Evolutionary conservation across 2,113 vertebrate species (phyloP).

Genomic region (Podilymbus podiceps): DNA sequence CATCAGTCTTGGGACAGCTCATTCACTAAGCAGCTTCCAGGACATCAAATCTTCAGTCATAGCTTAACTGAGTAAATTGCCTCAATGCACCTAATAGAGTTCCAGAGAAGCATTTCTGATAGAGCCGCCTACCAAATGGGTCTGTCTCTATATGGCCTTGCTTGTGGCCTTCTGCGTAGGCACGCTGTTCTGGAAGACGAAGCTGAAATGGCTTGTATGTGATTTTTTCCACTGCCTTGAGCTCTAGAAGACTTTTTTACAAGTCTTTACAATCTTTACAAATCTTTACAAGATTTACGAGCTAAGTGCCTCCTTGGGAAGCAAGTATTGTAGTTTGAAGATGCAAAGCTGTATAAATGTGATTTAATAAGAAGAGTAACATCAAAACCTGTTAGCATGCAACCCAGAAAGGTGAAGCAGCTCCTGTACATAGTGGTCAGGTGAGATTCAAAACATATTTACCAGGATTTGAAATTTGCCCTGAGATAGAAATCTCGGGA

Average conservation of each 20-base stretch:
- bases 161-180: accelerated
- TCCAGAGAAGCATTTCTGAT: background rate
- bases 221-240: background rate
- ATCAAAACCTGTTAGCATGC: background rate
- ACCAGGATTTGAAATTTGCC: background rate
- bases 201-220: background rate
- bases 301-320: background rate
- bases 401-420: background rate
- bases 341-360: background rate
- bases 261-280: too few species aligned
- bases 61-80: background rate
- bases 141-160: background rate
- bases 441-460: background rate
- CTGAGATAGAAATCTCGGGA: background rate
- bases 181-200: background rate
- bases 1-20: background rate
- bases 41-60: background rate
- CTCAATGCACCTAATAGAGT: background rate
- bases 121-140: background rate
- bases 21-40: background rate
- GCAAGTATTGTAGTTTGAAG: background rate
- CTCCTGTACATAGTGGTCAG: background rate
- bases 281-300: too few species aligned
- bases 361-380: background rate
- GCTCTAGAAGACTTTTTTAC: background rate